Conservation (phyloP, 2,888 invertebrate species). For the Scaptomyza caliginosa region DNA sequence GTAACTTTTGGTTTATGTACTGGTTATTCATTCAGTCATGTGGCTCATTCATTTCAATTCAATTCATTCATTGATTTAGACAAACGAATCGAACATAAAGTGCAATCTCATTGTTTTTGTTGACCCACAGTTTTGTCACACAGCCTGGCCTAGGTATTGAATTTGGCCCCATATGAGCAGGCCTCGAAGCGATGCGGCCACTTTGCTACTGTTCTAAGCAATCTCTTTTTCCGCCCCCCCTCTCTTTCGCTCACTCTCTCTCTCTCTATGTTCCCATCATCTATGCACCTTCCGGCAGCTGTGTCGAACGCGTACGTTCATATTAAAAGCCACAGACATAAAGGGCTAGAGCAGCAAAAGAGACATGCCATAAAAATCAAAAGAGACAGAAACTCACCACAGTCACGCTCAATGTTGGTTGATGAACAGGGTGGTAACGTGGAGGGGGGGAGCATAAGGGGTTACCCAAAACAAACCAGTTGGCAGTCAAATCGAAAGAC, state of each 20-base stretch:
- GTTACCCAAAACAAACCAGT: constrained; percentile 50
- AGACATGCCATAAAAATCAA: constrained; percentile 58
- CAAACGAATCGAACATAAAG: constrained; percentile 27
- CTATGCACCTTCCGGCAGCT: constrained; percentile 7
- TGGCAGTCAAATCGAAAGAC: constrained; percentile 62
- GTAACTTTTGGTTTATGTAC: constrained; percentile 19
- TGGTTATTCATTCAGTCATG: constrained; percentile 18
- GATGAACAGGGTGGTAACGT: not conserved
- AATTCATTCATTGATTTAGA: constrained; percentile 40
- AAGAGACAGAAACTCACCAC: constrained; percentile 55
- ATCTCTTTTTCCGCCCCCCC: not conserved
- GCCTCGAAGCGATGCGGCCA: constrained; percentile 7
- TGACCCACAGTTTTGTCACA: constrained; percentile 62
- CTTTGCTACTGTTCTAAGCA: constrained; percentile 31
- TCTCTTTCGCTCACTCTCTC: too few species aligned
- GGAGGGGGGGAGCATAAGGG: not conserved
- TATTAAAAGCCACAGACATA: constrained; percentile 37
- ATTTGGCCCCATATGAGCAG: constrained; percentile 10
- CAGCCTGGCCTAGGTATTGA: constrained; percentile 50
- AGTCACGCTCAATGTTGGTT: constrained; percentile 1
- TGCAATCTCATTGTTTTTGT: constrained; percentile 67
- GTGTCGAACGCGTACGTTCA: constrained; percentile 26
- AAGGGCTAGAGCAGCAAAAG: constrained; percentile 17
- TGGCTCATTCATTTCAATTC: constrained; percentile 28
- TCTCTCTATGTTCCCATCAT: not conserved